Percentiles rank a stretch among this genome's conserved stretches.
Evolutionary conservation across 2,888 invertebrate species (phyloP).

Genomic region (Drosophila phalerata): DNA sequence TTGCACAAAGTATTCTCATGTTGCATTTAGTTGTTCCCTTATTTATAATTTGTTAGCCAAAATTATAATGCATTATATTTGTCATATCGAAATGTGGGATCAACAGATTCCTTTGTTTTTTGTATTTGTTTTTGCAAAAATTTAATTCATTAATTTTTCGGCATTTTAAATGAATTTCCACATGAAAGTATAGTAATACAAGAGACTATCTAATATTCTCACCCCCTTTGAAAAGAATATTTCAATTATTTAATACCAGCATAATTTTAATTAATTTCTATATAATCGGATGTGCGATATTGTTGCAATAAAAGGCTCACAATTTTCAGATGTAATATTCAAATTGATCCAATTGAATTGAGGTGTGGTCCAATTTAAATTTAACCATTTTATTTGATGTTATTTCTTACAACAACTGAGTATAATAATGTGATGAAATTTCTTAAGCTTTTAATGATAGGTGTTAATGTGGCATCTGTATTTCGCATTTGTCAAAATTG

Average conservation of each 20-base stretch:
- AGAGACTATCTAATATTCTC: conserved; percentile 8
- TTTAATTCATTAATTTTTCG: conserved; percentile 58
- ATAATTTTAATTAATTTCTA: conserved; percentile 45
- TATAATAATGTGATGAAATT: too few species aligned
- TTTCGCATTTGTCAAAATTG: too few species aligned
- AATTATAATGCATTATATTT: conserved; percentile 52
- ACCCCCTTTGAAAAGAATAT: neutral
- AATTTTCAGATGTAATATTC: neutral
- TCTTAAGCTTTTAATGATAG: too few species aligned
- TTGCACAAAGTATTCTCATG: conserved; percentile 56
- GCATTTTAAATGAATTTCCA: conserved; percentile 69
- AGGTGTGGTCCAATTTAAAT: neutral
- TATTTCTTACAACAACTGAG: too few species aligned
- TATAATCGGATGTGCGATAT: conserved; percentile 13
- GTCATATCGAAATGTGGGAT: conserved; percentile 66
- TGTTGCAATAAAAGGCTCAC: neutral
- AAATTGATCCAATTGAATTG: neutral
- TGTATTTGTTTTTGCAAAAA: conserved; percentile 19
- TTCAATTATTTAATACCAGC: conserved; percentile 52
- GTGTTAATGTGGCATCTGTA: neutral
- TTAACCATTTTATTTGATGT: neutral
- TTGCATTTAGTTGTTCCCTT: conserved; percentile 54
- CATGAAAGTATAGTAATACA: conserved; percentile 8
- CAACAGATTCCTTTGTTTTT: conserved; percentile 47
- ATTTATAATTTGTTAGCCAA: conserved; percentile 62